phyloP scores from a whole-genome alignment of 2,797 vertebrate genomes.

The Mus spretus region DNA sequence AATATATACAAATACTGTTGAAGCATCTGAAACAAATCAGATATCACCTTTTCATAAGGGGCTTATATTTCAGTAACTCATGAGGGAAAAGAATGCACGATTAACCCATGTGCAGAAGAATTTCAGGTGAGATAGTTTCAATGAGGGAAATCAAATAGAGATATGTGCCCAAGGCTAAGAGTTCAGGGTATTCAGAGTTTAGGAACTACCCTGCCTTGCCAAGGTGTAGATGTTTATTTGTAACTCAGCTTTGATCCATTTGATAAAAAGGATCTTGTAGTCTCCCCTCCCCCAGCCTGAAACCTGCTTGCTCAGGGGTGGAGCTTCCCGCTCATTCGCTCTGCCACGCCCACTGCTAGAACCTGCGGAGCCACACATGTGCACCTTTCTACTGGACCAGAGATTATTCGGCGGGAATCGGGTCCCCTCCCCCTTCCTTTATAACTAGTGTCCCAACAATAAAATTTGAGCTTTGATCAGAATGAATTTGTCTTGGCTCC shows the following conservation, averaged over 20 bases:
- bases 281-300: too few relatives aligned
- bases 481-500: too few relatives aligned
- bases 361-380: too few relatives aligned
- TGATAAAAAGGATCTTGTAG: conserved; percentile 9
- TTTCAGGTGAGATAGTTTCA: not conserved
- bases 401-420: too few relatives aligned
- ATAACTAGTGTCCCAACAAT: too few relatives aligned
- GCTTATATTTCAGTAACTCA: not conserved
- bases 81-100: not conserved
- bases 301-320: too few relatives aligned
- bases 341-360: too few relatives aligned
- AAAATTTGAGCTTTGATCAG: too few relatives aligned
- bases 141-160: not conserved
- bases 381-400: too few relatives aligned
- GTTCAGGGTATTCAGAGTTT: not conserved
- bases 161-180: not conserved
- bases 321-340: too few relatives aligned
- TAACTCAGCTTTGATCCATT: not conserved
- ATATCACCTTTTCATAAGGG: not conserved
- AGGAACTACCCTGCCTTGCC: not conserved
- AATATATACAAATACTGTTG: not conserved
- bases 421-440: too few relatives aligned
- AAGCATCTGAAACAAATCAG: conserved; percentile 45
- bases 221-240: not conserved
- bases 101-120: not conserved